Evolutionary conservation across 2,797 vertebrate species (phyloP).

Genomic region (Halcyon chelicuti): DNA sequence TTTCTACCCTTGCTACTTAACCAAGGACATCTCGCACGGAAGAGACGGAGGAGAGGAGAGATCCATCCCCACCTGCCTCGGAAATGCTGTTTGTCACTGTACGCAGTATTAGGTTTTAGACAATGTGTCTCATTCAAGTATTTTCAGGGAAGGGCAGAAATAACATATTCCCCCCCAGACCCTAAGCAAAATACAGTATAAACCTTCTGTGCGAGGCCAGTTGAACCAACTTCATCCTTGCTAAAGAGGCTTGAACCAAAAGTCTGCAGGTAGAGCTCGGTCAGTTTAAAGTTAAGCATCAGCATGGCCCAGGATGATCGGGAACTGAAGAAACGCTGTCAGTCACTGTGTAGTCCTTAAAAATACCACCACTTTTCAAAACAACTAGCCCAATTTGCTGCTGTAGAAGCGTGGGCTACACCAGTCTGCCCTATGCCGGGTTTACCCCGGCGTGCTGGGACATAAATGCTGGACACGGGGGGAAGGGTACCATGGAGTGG

Average conservation of each 20-base stretch:
- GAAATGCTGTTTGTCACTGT: conserved; percentile 62
- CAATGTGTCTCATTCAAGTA: conserved; percentile 86
- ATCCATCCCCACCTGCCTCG: conserved; percentile 17
- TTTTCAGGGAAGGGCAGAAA: conserved; percentile 82
- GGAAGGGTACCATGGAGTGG: conserved; percentile 45
- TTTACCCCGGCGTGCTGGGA: background rate
- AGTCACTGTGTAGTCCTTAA: background rate
- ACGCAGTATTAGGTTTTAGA: conserved; percentile 72
- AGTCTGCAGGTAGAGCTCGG: background rate
- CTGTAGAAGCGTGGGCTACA: background rate
- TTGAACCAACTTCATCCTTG: background rate
- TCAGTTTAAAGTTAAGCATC: background rate
- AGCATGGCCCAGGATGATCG: background rate
- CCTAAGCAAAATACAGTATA: conserved; percentile 76
- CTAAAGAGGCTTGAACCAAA: background rate
- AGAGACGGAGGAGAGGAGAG: conserved; percentile 2
- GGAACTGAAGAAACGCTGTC: conserved; percentile 2
- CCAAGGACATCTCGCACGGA: conserved; percentile 8
- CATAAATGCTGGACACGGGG: background rate
- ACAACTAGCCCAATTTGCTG: background rate
- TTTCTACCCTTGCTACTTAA: background rate
- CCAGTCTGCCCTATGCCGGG: background rate
- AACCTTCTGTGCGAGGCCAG: conserved; percentile 23
- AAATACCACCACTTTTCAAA: background rate
- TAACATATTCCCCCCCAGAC: conserved; percentile 77